Evolutionary conservation across 37 sponge, comb jelly and placozoan genomes (phyloP).

Genomic region (Halichondria panicea): DNA sequence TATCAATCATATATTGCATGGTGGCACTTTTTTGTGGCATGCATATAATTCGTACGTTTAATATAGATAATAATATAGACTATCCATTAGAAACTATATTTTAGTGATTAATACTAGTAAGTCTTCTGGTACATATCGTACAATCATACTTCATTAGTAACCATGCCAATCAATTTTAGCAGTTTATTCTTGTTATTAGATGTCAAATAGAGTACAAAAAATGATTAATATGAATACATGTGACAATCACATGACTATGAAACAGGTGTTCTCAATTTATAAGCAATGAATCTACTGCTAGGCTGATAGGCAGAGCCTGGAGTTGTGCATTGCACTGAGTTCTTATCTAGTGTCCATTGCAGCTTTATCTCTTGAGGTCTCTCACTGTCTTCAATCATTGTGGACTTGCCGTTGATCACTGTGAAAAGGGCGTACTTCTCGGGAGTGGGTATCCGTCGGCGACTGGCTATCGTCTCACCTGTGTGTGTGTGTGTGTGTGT

Average conservation of each 20-base stretch:
- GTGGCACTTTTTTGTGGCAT: too few relatives aligned
- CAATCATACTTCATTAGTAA: too few relatives aligned
- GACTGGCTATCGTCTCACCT: constrained; percentile 65
- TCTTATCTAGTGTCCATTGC: constrained; percentile 40
- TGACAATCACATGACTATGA: not conserved
- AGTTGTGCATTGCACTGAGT: not conserved
- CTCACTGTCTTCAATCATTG: constrained; percentile 1
- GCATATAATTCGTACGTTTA: too few relatives aligned
- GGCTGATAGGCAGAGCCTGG: not conserved
- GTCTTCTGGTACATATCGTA: too few relatives aligned
- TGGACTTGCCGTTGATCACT: constrained; percentile 57
- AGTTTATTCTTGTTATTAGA: too few relatives aligned
- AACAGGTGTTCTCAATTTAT: constrained; percentile 17
- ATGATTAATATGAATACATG: too few relatives aligned
- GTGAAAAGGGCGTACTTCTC: constrained; percentile 60
- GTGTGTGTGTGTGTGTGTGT: constrained; percentile 22
- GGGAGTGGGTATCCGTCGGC: constrained; percentile 32
- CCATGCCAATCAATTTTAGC: too few relatives aligned
- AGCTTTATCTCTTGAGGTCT: constrained; percentile 51
- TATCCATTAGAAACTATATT: too few relatives aligned
- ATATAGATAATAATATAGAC: too few relatives aligned
- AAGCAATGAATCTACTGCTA: constrained; percentile 42
- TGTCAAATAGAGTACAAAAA: too few relatives aligned
- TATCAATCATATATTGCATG: too few relatives aligned
- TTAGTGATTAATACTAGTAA: too few relatives aligned